A percentile compares a stretch with the other conserved stretches of the same genome.
Conservation (phyloP, 2,888 invertebrate genomes). For the Chrysolina haemoptera region DNA sequence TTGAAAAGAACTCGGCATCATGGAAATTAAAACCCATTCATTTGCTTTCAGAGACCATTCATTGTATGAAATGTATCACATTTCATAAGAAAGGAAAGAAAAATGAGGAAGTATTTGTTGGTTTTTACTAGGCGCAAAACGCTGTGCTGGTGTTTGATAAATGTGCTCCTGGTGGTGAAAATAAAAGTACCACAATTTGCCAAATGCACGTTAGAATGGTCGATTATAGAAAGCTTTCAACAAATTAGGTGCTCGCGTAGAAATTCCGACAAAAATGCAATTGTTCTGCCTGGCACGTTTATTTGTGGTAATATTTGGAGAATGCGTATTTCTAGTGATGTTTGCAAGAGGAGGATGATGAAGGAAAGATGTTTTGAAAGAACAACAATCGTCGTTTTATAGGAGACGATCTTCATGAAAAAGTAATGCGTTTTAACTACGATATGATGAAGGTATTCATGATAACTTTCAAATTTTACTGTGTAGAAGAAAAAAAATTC, state of each 20-base stretch:
- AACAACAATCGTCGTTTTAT: background rate
- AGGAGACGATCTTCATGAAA: background rate
- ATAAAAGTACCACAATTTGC: constrained; percentile 36
- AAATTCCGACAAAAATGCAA: constrained; percentile 31
- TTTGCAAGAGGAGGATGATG: background rate
- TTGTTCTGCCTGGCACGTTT: constrained; percentile 23
- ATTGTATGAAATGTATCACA: constrained; percentile 46
- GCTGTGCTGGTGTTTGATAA: constrained; percentile 25
- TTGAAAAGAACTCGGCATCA: background rate
- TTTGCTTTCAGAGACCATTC: constrained; percentile 43
- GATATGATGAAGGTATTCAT: too few species aligned
- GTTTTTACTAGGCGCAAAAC: constrained; percentile 32
- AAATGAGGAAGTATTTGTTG: constrained; percentile 29
- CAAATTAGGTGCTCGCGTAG: constrained; percentile 39
- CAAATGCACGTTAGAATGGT: constrained; percentile 37
- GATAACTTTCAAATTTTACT: too few species aligned
- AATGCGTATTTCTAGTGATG: background rate
- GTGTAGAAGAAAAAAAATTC: too few species aligned
- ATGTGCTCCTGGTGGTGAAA: constrained; percentile 15
- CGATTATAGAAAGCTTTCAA: constrained; percentile 43
- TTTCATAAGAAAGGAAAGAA: constrained; percentile 36
- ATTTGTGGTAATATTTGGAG: constrained; percentile 7
- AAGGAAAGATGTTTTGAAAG: background rate
- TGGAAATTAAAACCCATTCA: constrained; percentile 51
- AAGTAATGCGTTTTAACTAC: background rate